Evolutionary conservation across 2,113 vertebrate genomes (phyloP), one percentile per base, ranked within the genome.

Genomic region (Gavia stellata): DNA sequence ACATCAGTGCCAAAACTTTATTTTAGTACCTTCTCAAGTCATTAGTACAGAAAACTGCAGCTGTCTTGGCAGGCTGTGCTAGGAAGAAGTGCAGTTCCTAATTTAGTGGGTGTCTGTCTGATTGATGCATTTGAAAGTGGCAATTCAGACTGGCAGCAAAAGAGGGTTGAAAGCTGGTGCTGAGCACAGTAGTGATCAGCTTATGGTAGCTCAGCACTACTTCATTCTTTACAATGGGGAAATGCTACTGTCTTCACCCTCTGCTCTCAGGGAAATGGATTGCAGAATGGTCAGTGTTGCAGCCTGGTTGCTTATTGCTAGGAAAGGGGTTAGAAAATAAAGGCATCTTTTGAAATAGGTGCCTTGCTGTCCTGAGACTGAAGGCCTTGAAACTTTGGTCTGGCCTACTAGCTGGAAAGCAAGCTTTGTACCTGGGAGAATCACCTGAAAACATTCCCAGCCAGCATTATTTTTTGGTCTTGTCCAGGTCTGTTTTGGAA

Each of bases 11-110:
- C 80, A 77, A 68, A 68, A 18, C 83, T 75, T 95, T 92, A 89
- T 94, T 96, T 94, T 87, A 89, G 66, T 91, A 72, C 68, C 45
- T 96, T 86, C 24, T 12, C 25, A 56, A 91, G 58, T 80, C 79
- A 53, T 91, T 84, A 91, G 77, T n/a, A 65, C 44, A 29, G 78
- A 82, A 85, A 61, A 52, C 44, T 53, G 81, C 81, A 94, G 78
- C 91, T 96, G 77, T 70, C 87, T 85, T 96, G 94, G 87, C 81
- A 82, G 78, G 45, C 81, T 90, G 25, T 82, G 40, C 87, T 80
- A 62, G 84, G 81, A 79, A 92, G 86, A 89, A 92, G 62, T 65
- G 70, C n/a, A 58, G 49, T 75, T 93, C 21, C 74, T 87, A 53
- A 82, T 92, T 78, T 81, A 88, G 72, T 50, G 65, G 75, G 20